Evolutionary conservation across 2,113 vertebrate genomes (phyloP).

Genomic region (Micronycteris hirsuta): DNA sequence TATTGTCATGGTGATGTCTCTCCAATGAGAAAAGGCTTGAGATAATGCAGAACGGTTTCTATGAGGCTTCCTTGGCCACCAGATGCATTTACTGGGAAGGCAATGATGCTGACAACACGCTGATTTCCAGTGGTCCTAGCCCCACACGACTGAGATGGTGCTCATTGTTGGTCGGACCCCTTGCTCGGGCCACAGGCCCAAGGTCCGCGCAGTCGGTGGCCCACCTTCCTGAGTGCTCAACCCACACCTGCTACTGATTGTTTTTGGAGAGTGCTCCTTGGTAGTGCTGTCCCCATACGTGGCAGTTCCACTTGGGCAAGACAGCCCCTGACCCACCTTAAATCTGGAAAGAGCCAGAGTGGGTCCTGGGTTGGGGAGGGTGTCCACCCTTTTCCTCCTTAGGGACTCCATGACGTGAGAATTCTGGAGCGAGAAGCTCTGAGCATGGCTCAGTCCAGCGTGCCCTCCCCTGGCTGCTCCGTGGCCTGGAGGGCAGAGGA

Average conservation of each 20-base stretch:
- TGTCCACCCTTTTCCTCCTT: not conserved
- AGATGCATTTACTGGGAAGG: not conserved
- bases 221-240: not conserved
- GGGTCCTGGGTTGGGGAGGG: not conserved
- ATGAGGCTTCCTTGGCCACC: not conserved
- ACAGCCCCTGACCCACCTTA: not conserved
- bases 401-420: not conserved
- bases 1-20: not conserved
- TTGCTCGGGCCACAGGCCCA: not conserved
- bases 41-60: not conserved
- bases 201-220: rapidly evolving
- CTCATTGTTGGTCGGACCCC: rapidly evolving
- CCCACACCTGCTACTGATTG: rapidly evolving
- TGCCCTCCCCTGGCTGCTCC: not conserved
- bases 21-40: not conserved
- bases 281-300: not conserved
- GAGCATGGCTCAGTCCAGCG: rapidly evolving
- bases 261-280: not conserved
- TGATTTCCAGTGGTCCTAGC: not conserved
- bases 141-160: not conserved
- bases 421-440: not conserved
- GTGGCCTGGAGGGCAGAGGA: not conserved
- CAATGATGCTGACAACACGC: not conserved
- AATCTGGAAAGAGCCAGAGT: not conserved
- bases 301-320: too few relatives aligned